These are phyloP conservation scores for Sardinella longiceps DNA, from an alignment of 2,797 vertebrate genomes.

Conservation along the genomic window DNA sequence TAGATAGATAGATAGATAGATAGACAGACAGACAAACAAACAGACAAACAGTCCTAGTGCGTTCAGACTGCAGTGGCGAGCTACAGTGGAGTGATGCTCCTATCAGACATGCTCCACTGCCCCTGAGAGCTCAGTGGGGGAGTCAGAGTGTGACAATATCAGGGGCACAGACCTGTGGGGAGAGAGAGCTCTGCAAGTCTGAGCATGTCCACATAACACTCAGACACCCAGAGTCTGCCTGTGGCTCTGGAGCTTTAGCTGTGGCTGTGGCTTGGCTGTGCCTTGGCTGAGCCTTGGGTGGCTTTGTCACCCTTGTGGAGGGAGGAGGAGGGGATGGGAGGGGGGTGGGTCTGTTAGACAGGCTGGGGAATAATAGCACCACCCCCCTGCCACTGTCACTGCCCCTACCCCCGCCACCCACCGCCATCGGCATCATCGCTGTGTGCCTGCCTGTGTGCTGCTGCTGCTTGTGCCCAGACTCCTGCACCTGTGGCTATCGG, in stretches of 20 bases:
- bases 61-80: not conserved
- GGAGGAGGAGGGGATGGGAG: too few species aligned
- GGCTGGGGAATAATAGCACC: not conserved
- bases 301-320: not conserved
- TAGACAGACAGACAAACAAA: too few species aligned
- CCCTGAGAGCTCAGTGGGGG: conserved; percentile 34
- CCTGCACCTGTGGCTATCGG: not conserved
- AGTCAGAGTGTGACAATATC: conserved; percentile 37
- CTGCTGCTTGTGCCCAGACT: not conserved
- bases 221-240: conserved; percentile 38
- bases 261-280: not conserved
- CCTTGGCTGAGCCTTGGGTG: not conserved
- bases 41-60: too few species aligned
- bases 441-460: too few species aligned
- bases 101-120: conserved; percentile 45
- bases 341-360: too few species aligned
- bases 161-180: conserved; percentile 48
- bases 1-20: too few species aligned
- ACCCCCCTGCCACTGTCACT: not conserved
- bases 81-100: not conserved
- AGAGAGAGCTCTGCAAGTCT: conserved; percentile 52
- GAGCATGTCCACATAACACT: conserved; percentile 51
- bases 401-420: too few species aligned
- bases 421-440: not conserved
- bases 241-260: conserved; percentile 6